Percentiles rank a stretch among this genome's conserved stretches.
phyloP scores from a whole-genome alignment of 2,797 vertebrate genomes.

The Micrastur ruficollis region DNA sequence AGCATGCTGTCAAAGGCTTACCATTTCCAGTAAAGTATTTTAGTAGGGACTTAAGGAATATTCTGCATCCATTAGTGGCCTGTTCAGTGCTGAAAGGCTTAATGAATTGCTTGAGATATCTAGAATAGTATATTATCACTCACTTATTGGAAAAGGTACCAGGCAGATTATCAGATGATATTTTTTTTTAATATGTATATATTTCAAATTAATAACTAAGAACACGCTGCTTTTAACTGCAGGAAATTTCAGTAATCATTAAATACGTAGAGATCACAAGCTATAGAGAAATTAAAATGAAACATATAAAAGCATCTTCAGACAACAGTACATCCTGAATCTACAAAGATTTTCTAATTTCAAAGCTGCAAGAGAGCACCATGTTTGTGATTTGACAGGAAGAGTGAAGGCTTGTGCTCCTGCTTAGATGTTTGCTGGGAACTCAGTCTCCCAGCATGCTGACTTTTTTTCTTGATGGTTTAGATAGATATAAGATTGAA shows the following conservation, averaged over 20 bases:
- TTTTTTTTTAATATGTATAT: no score
- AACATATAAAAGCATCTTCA: neutral
- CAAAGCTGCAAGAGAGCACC: neutral
- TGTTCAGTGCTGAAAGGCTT: neutral
- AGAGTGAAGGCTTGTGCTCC: neutral
- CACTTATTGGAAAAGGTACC: neutral
- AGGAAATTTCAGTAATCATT: neutral
- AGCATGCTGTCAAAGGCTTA: neutral
- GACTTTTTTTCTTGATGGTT: neutral
- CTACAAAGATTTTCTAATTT: neutral
- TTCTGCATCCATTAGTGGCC: neutral
- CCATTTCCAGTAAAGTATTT: conserved; percentile 22
- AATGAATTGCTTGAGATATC: conserved; percentile 6
- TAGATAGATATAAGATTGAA: conserved; percentile 10
- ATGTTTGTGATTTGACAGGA: neutral
- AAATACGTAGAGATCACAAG: neutral
- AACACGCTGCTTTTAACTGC: neutral
- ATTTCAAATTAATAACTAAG: neutral
- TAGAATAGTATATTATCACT: neutral
- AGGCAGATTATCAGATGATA: neutral
- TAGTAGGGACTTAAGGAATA: neutral
- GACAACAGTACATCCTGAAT: neutral
- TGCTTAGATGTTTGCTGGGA: neutral
- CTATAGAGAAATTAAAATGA: neutral
- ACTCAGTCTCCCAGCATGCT: neutral